Percentiles rank a stretch among this genome's conserved stretches.
phyloP scores from a whole-genome alignment of 2,113 vertebrate species.

The Stomatorhinus ivindoensis region DNA sequence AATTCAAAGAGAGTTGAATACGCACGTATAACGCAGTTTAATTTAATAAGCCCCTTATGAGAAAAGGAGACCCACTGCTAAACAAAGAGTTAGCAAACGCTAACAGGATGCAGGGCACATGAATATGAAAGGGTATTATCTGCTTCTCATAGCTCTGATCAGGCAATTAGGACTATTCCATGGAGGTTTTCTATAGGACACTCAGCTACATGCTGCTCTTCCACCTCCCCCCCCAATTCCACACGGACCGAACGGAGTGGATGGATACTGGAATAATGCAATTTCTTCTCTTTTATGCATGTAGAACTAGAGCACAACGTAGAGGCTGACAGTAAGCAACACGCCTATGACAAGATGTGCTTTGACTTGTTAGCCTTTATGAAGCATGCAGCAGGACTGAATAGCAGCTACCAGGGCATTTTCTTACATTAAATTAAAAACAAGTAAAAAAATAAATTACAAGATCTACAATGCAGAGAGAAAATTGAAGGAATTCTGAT shows the following conservation, averaged over 20 bases:
- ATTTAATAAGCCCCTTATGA: neutral
- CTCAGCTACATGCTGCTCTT: neutral
- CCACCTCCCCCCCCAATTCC: neutral
- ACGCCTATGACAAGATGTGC: neutral
- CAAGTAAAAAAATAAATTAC: neutral
- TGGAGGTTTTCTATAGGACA: neutral
- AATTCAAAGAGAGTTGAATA: neutral
- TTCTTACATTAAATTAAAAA: neutral
- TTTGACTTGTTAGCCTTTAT: neutral
- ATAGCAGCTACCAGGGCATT: neutral
- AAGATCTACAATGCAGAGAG: neutral
- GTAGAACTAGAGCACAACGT: neutral
- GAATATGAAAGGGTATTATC: neutral
- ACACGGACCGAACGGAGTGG: neutral
- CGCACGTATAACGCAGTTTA: neutral
- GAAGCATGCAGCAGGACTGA: neutral
- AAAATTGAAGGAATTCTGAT: neutral
- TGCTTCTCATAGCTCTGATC: neutral
- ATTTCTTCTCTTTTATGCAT: neutral
- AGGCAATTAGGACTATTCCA: neutral
- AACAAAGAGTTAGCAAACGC: neutral
- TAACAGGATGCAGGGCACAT: neutral
- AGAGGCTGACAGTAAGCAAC: neutral
- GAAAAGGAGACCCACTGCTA: neutral
- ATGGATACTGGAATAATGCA: neutral